Percentiles rank a stretch among this genome's conserved stretches.
phyloP scores from a whole-genome alignment of 2,113 vertebrate genomes.

The Centropristis striata region DNA sequence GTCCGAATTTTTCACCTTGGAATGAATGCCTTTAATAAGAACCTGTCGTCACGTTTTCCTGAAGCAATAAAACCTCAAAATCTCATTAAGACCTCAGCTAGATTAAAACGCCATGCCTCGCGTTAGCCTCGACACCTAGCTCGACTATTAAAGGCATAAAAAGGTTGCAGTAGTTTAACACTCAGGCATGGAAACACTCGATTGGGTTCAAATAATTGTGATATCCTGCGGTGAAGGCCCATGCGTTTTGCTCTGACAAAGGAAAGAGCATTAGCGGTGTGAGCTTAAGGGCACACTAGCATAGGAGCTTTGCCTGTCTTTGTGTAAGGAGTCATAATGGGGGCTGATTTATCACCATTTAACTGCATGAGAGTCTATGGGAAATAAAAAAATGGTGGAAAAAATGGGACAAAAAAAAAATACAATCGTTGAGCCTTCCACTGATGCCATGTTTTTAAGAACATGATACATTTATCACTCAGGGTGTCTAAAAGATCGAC shows the following conservation, averaged over 20 bases:
- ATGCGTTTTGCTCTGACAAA: slow-evolving; percentile 2
- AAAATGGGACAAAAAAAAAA: slow-evolving; percentile 47
- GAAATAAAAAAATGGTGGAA: neutral
- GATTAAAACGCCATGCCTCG: slow-evolving; percentile 9
- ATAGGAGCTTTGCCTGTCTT: neutral
- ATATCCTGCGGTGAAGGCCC: neutral
- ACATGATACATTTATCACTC: slow-evolving; percentile 73
- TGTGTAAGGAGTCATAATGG: neutral
- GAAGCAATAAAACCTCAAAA: neutral
- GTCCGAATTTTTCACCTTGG: neutral
- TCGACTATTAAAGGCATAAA: slow-evolving; percentile 20
- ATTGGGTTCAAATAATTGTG: neutral
- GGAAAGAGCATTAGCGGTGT: neutral
- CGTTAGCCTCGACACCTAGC: slow-evolving; percentile 21
- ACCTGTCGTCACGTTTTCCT: neutral
- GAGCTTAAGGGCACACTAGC: slow-evolving; percentile 11
- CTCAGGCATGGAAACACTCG: slow-evolving; percentile 18
- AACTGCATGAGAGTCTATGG: slow-evolving; percentile 5
- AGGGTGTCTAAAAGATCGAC: slow-evolving; percentile 71
- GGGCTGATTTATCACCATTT: neutral
- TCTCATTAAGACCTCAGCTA: slow-evolving; percentile 16
- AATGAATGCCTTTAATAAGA: neutral
- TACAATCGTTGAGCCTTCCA: slow-evolving; percentile 79
- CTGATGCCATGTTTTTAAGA: slow-evolving; percentile 76
- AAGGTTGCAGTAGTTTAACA: neutral